Base-by-base conservation (phyloP, 2,797 vertebrate species). In the Syndactyla subalaris region DNA sequence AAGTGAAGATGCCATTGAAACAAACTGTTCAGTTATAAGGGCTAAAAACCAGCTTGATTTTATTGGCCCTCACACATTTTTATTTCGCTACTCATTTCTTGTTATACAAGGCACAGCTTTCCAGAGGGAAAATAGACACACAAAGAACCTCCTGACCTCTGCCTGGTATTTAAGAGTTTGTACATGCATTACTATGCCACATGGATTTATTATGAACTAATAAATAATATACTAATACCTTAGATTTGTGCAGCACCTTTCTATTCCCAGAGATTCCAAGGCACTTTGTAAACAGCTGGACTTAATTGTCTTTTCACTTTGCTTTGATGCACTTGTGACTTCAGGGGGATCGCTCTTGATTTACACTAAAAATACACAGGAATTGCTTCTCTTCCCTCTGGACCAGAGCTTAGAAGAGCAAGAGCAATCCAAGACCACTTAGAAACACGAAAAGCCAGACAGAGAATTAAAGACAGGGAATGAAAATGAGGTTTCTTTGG, bases 221-320 rank as follows among this genome's bases (percentile, higher is more conserved):
- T 67, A 91, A 92, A 93, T 85, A 76, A 67, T 66, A 43, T 39
- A 73, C 58, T 63, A 59, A 58, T 72, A 75, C 34, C 30, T 52
- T 22, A 26, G 66, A 89, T 89, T 91, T 89, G 65, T 58, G 12
- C 5, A 80, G 15, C 57, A 83, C 75, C 81, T 91, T 92, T 77
- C 66, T 95, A 88, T 75, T 94, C 92, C 94, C 94, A 95, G 70
- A 62, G 78, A 96, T 91, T 72, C 43, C 72, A 88, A 83, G 89
- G 46, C 57, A 61, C 86, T 93, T 88, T 71, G 65, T 46, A 88
- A 96, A 68, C 86, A 93, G 81, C 78, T 83, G 84, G 85, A 55
- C 26, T 88, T 95, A 85, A 96, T 91, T 93, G 75, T 91, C 67
- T 95, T 90, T 73, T 92, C 73, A 23, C 74, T 81, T 82, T 76